phyloP scores from a whole-genome alignment of 2,797 vertebrate species.

The Pogoniulus pusillus region DNA sequence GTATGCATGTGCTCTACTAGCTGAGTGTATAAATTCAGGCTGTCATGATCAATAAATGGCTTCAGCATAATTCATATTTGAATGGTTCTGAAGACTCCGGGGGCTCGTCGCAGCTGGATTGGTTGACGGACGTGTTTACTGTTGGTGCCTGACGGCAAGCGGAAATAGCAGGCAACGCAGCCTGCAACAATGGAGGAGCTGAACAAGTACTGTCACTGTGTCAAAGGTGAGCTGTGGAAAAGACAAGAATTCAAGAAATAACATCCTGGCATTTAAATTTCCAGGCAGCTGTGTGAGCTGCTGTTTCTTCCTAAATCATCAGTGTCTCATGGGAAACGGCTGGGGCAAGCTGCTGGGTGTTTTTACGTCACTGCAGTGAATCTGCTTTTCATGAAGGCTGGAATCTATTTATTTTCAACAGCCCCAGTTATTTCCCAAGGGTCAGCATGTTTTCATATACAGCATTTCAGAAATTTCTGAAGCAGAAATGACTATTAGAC shows the following conservation, averaged over 20 bases:
- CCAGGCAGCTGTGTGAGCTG: constrained; percentile 45
- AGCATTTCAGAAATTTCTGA: constrained; percentile 42
- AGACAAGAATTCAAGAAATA: background rate
- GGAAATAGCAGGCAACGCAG: no score
- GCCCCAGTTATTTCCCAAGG: constrained; percentile 40
- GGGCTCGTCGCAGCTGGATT: no score
- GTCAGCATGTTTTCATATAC: constrained; percentile 26
- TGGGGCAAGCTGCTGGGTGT: constrained; percentile 63
- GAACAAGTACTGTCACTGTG: background rate
- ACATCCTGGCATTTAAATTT: constrained; percentile 54
- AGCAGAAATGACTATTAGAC: background rate
- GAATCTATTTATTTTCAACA: constrained; percentile 69
- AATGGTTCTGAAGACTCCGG: no score
- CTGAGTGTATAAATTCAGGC: no score
- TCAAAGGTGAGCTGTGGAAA: constrained; percentile 22
- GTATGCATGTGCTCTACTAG: no score
- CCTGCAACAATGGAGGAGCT: no score
- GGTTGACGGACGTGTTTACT: no score
- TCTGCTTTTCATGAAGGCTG: constrained; percentile 64
- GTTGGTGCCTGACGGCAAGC: no score
- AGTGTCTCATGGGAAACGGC: constrained; percentile 27
- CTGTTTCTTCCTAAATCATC: constrained; percentile 53
- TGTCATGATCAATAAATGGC: no score
- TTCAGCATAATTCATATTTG: no score
- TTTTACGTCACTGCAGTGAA: constrained; percentile 60